Evolutionary conservation across 2,113 vertebrate genomes (phyloP), one percentile per base, ranked within the genome.

Genomic region (Physeter macrocephalus): DNA sequence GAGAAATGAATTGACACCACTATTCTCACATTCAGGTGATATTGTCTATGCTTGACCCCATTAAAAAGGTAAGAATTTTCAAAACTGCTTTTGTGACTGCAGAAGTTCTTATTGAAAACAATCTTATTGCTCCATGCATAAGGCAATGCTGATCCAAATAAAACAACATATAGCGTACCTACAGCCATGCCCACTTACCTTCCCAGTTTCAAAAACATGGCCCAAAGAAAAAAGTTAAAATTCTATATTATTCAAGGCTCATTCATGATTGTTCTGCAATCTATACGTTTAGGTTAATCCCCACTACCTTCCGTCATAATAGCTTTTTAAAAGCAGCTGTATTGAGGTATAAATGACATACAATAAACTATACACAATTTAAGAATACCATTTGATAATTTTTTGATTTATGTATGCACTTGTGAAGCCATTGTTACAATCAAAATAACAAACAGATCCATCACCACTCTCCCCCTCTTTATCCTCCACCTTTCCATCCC

Each of bases 21-120:
- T 15, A 6, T 66, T 71, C 39, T 86, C 72, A 64, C 5, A 13
- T 64, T 80, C 49, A 21, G 25, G 6, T 20, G 46, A 10, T 11
- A 2, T 8, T 52, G 1, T 6, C 5, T 6, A 12, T 31, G 10
- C 1, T 62, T n/a, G 0, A 23, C 31, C 21, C 13, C 1, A 29
- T 52, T 25, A 64, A 17, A 10, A 77, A 57, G 29, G 25, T 4
- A 67, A 43, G 64, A 9, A 31, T 39, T 88, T 90, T 74, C 36
- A 81, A 67, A 80, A 27, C 27, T 61, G 1, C 29, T 25, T 31
- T 92, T 62, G 34, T 52, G 41, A 77, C 21, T 75, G 18, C 13
- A 57, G 59, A 21, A 49, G 89, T 75, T 96, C 88, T 36, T 78
- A 62, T 2, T 11, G 29, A 93, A 57, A 95, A 75, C 27, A 72